Conservation (phyloP, 2,113 vertebrate species). For the Trochalopteron elliotii region DNA sequence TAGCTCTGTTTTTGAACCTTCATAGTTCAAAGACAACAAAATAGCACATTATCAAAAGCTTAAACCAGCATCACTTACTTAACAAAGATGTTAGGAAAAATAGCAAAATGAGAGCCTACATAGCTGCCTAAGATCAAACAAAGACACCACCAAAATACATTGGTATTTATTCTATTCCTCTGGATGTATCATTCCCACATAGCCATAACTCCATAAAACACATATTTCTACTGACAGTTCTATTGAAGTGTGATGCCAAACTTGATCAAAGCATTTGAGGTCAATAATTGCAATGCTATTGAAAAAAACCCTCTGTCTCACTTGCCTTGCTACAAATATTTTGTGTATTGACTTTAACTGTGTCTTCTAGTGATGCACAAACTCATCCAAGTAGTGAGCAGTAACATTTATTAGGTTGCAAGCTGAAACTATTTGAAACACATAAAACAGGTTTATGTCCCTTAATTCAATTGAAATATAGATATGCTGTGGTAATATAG, state of each 20-base stretch:
- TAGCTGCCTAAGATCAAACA: not conserved
- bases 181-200: not conserved
- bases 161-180: not conserved
- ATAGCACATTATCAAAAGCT: not conserved
- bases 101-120: not conserved
- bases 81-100: not conserved
- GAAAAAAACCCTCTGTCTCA: not conserved
- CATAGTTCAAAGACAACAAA: not conserved
- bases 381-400: not conserved
- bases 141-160: not conserved
- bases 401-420: not conserved
- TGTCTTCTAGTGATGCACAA: not conserved
- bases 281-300: not conserved
- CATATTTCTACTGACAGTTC: not conserved
- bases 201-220: not conserved
- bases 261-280: not conserved
- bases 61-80: not conserved
- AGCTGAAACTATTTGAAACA: not conserved
- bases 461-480: not conserved
- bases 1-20: not conserved
- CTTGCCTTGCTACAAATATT: not conserved
- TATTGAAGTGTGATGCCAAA: not conserved
- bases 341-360: not conserved
- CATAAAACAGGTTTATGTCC: not conserved
- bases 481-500: not conserved